Percentiles rank a stretch among this genome's conserved stretches.
These are phyloP conservation scores for Triops cancriformis DNA, from an alignment of 1,140 invertebrate species.

Conservation along the genomic window DNA sequence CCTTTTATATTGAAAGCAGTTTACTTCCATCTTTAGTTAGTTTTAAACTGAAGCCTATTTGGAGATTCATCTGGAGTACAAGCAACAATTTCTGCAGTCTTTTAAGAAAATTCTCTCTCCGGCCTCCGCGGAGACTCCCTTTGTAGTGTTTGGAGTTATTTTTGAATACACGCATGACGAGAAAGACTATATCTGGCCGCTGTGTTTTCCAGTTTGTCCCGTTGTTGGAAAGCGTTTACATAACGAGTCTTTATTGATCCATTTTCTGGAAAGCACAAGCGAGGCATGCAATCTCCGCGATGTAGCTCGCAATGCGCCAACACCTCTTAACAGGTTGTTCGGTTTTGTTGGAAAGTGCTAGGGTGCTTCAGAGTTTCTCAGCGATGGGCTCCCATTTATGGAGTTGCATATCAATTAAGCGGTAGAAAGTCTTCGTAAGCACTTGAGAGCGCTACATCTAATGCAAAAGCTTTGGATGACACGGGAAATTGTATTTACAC, in stretches of 20 bases:
- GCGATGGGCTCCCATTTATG: background rate
- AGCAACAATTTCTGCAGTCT: too few relatives aligned
- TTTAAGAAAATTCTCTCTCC: too few relatives aligned
- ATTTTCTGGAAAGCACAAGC: background rate
- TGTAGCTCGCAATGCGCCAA: conserved; percentile 4
- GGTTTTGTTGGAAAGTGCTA: background rate
- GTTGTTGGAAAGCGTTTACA: background rate
- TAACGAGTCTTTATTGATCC: background rate
- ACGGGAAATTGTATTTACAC: background rate
- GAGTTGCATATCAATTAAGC: conserved; percentile 1
- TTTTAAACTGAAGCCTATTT: too few relatives aligned
- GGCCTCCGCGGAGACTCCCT: too few relatives aligned
- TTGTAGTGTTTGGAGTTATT: background rate
- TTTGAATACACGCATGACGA: background rate
- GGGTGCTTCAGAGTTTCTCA: background rate
- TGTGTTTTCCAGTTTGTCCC: background rate
- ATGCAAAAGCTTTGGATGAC: background rate
- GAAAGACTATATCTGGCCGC: background rate
- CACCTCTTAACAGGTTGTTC: background rate
- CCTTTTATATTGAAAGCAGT: too few relatives aligned
- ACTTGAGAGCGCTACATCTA: background rate
- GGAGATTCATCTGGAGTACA: too few relatives aligned
- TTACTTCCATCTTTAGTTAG: too few relatives aligned
- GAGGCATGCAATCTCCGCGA: background rate
- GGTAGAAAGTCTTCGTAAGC: background rate